Evolutionary conservation across 2,113 vertebrate genomes (phyloP).

Genomic region (Myotis yumanensis): DNA sequence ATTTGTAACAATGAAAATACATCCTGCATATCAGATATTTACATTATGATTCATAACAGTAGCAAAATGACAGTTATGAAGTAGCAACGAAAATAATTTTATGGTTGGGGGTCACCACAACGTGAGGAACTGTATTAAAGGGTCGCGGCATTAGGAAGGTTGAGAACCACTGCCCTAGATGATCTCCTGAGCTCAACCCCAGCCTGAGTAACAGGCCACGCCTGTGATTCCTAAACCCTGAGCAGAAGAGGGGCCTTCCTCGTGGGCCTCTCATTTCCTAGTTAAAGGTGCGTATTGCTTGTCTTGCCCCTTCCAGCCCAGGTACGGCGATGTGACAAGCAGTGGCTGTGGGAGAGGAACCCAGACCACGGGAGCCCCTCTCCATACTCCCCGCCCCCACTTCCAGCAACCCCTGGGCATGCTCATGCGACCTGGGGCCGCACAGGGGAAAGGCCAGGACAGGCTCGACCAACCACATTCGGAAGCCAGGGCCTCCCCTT

Average conservation of each 20-base stretch:
- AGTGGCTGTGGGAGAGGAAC: neutral
- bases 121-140: too few relatives aligned
- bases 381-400: too few relatives aligned
- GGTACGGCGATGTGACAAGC: neutral
- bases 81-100: too few relatives aligned
- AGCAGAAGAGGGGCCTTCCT: conserved; percentile 14
- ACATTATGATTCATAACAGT: too few relatives aligned
- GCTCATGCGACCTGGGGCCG: neutral
- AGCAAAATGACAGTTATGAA: too few relatives aligned
- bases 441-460: neutral
- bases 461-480: neutral
- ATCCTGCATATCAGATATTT: too few relatives aligned
- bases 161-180: too few relatives aligned
- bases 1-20: too few relatives aligned
- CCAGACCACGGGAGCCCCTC: neutral
- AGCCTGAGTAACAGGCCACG: neutral
- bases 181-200: neutral
- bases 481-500: neutral
- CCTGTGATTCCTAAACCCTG: neutral
- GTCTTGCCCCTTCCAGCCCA: neutral
- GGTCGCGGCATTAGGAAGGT: too few relatives aligned
- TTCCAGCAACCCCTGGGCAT: neutral
- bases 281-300: neutral
- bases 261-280: conserved; percentile 7
- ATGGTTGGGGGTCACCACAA: too few relatives aligned